Percentiles rank a stretch among this genome's conserved stretches.
phyloP scores from a whole-genome alignment of 1,140 invertebrate species.

The Rhopalosiphum padi region DNA sequence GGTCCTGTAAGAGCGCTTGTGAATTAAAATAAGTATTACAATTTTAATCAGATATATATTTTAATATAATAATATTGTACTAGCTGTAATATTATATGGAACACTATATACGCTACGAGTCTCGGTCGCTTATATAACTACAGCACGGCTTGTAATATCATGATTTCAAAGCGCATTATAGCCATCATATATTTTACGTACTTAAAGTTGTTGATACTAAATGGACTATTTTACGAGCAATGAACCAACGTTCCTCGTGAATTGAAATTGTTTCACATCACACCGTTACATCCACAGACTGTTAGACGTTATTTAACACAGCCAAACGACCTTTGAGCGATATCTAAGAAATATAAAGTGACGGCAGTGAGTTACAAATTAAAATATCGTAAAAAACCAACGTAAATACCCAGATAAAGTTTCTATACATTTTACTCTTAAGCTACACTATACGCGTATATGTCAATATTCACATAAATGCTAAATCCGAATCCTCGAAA shows the following conservation, averaged over 20 bases:
- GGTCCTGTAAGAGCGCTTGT: no score
- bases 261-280: neutral
- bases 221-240: neutral
- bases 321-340: neutral
- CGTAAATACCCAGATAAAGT: no score
- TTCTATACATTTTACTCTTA: neutral
- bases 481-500: neutral
- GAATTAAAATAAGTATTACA: no score
- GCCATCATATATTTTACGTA: neutral
- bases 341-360: neutral
- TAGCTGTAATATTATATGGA: neutral
- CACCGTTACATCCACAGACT: neutral
- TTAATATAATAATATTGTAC: neutral
- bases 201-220: neutral
- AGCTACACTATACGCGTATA: neutral
- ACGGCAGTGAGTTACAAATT: no score
- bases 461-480: neutral
- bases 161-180: neutral
- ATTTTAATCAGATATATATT: neutral
- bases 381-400: no score
- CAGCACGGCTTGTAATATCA: neutral
- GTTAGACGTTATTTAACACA: neutral
- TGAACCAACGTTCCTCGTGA: neutral
- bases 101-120: neutral
- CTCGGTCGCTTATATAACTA: neutral